Percentiles rank a stretch among this genome's conserved stretches.
Evolutionary conservation across 2,888 invertebrate species (phyloP).

Genomic region (Epinotia bilunana): DNA sequence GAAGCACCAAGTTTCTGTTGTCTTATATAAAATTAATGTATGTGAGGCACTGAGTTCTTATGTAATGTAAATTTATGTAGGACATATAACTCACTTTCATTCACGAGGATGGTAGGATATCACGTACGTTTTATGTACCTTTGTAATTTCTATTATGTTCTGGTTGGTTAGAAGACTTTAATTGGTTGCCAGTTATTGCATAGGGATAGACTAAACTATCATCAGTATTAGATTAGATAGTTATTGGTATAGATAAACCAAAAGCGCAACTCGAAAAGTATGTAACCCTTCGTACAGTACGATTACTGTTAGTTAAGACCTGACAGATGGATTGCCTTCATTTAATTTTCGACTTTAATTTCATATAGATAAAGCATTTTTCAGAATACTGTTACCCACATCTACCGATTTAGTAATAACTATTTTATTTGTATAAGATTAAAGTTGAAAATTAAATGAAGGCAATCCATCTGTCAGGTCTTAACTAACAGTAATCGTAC

Average conservation of each 20-base stretch:
- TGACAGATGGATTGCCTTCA: too few species aligned
- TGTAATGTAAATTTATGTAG: conserved; percentile 36
- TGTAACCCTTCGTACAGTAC: too few species aligned
- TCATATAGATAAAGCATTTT: too few species aligned
- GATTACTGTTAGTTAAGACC: too few species aligned
- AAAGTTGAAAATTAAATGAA: too few species aligned
- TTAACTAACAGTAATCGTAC: too few species aligned
- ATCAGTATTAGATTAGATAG: neutral
- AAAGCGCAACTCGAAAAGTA: too few species aligned
- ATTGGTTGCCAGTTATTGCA: neutral
- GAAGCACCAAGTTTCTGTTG: neutral
- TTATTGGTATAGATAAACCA: neutral
- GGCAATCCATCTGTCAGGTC: too few species aligned
- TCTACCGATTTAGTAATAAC: too few species aligned
- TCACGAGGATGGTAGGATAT: neutral
- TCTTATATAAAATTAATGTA: conserved; percentile 29
- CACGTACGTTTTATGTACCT: neutral
- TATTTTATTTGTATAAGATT: too few species aligned
- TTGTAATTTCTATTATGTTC: neutral
- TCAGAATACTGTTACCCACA: too few species aligned
- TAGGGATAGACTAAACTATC: neutral
- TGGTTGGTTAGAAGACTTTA: neutral
- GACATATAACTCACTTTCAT: conserved; percentile 1
- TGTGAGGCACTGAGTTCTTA: neutral
- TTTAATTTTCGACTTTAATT: too few species aligned